A percentile compares a stretch with the other conserved stretches of the same genome.
These are phyloP conservation scores for Apodemia mormo DNA, from an alignment of 2,888 invertebrate species.

Conservation along the genomic window DNA sequence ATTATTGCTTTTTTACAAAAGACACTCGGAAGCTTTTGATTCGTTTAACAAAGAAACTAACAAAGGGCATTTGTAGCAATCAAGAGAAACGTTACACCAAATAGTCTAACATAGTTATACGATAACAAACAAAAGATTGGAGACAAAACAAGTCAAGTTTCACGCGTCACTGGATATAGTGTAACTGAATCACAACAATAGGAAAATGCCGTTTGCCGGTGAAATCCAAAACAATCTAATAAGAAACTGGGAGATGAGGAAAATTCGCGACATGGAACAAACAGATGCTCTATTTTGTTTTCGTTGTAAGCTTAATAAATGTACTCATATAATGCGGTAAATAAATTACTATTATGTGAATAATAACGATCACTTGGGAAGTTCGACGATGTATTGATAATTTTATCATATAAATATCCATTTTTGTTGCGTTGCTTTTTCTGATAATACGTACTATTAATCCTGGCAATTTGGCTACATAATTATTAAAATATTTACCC, in stretches of 20 bases:
- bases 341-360: constrained; percentile 8
- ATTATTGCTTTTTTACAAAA: background rate
- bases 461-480: too few species aligned
- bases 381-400: background rate
- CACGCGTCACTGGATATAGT: constrained; percentile 60
- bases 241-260: constrained; percentile 69
- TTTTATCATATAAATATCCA: background rate
- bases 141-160: constrained; percentile 64
- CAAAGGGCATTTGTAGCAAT: constrained; percentile 22
- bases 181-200: constrained; percentile 64
- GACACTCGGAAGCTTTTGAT: background rate
- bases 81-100: constrained; percentile 4
- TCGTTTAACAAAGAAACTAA: background rate
- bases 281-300: constrained; percentile 42
- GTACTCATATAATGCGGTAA: constrained; percentile 1
- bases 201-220: constrained; percentile 50
- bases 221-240: constrained; percentile 68
- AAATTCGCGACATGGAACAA: constrained; percentile 73
- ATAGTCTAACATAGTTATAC: constrained; percentile 29
- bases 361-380: constrained; percentile 1
- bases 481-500: too few species aligned
- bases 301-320: constrained; percentile 2
- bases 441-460: background rate
- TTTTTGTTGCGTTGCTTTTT: background rate
- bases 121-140: constrained; percentile 53